Base-by-base conservation (phyloP, 2,888 invertebrate genomes). In the Hirtodrosophila alboralis region DNA sequence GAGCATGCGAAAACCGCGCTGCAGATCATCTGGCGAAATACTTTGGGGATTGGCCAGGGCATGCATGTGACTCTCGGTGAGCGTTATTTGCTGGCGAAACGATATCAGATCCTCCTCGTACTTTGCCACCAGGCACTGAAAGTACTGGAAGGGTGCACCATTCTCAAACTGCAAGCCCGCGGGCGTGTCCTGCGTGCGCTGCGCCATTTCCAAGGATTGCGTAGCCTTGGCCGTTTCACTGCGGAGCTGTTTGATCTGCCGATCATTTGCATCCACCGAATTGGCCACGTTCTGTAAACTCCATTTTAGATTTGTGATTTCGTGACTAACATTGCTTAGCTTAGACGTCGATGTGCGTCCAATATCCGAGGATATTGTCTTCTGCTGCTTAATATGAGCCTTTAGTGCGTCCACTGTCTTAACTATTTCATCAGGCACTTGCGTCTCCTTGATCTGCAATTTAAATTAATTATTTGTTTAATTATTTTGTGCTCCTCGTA, bases 341-440 rank as follows among this genome's bases (percentile, higher is more conserved):
- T 91, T 91, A 9, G 90, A 86, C 0, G 88, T 92, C 0, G 93
- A 93, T 0, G 92, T 93, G 49, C 95, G 91, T 79, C 96, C 94
- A 37, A 97, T 95, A 84, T 96, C 96, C 0, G 96, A 96, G 61
- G 95, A 94, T 27, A 95, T 91, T 0, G 93, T 92, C 89, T 97
- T 97, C 88, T 97, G 96, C 56, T 95, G 94, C 91, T 97, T 97
- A 0, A 97, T 95, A 89, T 95, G 95, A 54, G 93, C 93, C 91
- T 96, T 96, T 86, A 97, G 95, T 1, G 93, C 91, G 56, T 96
- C 96, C 18, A 97, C 95, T 0, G 95, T 94, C 69, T 94, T 93
- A 16, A 93, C 91, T 44, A 97, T 93, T 90, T 96, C 95, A 78
- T 95, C 95, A 0, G 96, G 96, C 54, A 97, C 88, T 71, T 89